These are phyloP conservation scores for Willisornis vidua DNA, from an alignment of 2,113 vertebrate species.

Conservation along the genomic window DNA sequence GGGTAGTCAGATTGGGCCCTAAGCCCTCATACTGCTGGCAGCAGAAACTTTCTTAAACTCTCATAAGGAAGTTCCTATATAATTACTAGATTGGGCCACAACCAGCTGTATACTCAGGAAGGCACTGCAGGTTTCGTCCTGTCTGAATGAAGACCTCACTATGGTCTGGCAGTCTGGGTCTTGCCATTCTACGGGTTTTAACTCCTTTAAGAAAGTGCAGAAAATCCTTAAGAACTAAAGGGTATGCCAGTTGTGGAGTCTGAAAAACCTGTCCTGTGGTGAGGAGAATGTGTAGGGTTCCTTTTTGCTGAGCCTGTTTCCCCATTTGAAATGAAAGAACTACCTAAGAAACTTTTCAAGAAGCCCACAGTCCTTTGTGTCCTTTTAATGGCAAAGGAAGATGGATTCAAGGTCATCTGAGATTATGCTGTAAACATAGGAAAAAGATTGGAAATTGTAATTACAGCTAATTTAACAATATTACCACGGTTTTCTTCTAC, in stretches of 20 bases:
- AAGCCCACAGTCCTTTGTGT: background rate
- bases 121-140: background rate
- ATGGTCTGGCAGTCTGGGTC: background rate
- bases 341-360: background rate
- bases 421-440: background rate
- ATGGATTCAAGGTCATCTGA: background rate
- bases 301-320: background rate
- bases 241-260: rapidly evolving
- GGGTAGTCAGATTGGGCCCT: background rate
- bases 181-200: background rate
- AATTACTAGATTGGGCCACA: background rate
- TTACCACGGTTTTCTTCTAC: background rate
- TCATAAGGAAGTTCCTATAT: background rate
- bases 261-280: background rate
- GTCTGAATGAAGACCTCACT: background rate
- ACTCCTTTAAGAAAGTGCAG: background rate
- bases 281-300: background rate
- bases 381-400: background rate
- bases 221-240: background rate
- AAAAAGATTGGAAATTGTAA: background rate
- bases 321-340: background rate
- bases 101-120: background rate
- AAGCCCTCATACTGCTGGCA: background rate
- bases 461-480: background rate
- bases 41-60: background rate